A percentile compares a stretch with the other conserved stretches of the same genome.
phyloP scores from a whole-genome alignment of 1,140 invertebrate species.

The Coenobita brevimanus region DNA sequence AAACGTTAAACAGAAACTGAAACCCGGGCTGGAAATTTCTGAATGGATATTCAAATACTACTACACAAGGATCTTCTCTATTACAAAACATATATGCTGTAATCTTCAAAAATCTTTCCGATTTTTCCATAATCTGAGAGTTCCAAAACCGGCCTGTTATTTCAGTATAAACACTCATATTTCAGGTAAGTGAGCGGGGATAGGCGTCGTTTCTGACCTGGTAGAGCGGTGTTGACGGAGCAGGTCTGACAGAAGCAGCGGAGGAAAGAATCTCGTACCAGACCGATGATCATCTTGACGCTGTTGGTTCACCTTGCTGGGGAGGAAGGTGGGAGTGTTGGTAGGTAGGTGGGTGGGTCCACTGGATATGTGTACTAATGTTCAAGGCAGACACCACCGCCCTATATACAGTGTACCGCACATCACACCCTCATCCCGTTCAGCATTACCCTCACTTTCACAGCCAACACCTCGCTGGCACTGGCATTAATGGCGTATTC shows the following conservation, averaged over 20 bases:
- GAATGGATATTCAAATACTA: not conserved
- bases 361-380: not conserved
- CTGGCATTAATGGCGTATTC: too few relatives aligned
- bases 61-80: too few relatives aligned
- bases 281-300: constrained; percentile 53
- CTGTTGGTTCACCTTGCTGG: not conserved
- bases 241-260: constrained; percentile 61
- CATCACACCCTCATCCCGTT: not conserved
- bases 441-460: not conserved
- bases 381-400: not conserved
- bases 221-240: constrained; percentile 59
- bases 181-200: too few relatives aligned
- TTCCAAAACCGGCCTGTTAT: not conserved
- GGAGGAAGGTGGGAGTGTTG: constrained; percentile 1
- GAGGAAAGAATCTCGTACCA: constrained; percentile 58
- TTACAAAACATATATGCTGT: too few relatives aligned
- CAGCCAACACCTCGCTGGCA: constrained; percentile 20
- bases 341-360: not conserved
- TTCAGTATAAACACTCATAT: not conserved
- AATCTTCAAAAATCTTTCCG: not conserved
- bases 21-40: too few relatives aligned
- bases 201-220: constrained; percentile 58
- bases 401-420: constrained; percentile 31
- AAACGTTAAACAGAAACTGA: not conserved
- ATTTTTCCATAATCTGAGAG: constrained; percentile 11